These are phyloP conservation scores for Heliocidaris tuberculata DNA, from an alignment of 35 echinoderm and acorn worm genomes.

Conservation along the genomic window DNA sequence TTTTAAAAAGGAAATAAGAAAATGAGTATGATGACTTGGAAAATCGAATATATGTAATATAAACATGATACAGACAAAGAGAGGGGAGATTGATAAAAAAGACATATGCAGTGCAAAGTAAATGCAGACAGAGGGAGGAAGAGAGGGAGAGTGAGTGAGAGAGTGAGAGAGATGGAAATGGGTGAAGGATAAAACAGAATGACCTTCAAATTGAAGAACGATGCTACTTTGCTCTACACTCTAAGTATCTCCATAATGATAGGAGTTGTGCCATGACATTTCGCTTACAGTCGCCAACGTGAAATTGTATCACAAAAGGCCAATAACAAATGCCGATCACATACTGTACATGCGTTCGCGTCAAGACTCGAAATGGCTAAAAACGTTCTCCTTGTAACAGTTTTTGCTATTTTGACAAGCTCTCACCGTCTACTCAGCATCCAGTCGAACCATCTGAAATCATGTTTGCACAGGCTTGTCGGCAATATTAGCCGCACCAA, in stretches of 20 bases:
- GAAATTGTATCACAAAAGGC: not conserved
- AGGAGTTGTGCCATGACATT: not conserved
- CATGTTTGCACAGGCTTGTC: not conserved
- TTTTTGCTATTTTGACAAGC: constrained; percentile 18
- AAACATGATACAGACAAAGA: too few species aligned
- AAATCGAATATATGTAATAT: too few species aligned
- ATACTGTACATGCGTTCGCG: not conserved
- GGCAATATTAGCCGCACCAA: not conserved
- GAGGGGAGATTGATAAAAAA: too few species aligned
- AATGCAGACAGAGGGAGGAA: not conserved
- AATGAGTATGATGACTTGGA: too few species aligned
- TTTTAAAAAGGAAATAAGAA: too few species aligned
- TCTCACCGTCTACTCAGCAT: not conserved
- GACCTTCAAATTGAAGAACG: not conserved
- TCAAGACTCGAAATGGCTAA: not conserved
- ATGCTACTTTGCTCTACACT: not conserved
- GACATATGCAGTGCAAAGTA: too few species aligned
- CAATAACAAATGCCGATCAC: not conserved
- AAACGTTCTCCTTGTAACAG: constrained; percentile 3
- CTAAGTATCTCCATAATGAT: constrained; percentile 5
- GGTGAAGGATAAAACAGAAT: not conserved
- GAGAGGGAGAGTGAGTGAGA: not conserved
- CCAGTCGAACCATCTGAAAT: not conserved
- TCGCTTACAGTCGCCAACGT: not conserved
- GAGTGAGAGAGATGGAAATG: not conserved